Evolutionary conservation across 1,140 invertebrate genomes (phyloP), one percentile per base, ranked within the genome.

Genomic region (Akabosia matsudoensis): DNA sequence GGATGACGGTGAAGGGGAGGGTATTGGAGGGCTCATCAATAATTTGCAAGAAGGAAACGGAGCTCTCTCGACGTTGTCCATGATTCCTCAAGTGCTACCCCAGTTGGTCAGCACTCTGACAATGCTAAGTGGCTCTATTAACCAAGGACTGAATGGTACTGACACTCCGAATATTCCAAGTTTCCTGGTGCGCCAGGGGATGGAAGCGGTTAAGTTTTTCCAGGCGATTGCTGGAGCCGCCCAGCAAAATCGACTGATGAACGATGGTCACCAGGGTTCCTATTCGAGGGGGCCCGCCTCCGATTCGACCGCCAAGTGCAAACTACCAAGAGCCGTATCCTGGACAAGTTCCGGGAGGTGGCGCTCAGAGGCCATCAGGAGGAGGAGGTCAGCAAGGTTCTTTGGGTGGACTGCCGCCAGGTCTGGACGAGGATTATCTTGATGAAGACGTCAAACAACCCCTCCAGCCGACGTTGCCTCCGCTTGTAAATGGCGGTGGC

Each of bases 401-500:
- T n/a, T n/a, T n/a, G n/a, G n/a, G n/a, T n/a, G n/a, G n/a, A n/a
- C n/a, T n/a, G n/a, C n/a, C n/a, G n/a, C n/a, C n/a, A n/a, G n/a
- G n/a, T n/a, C 54, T 24, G 54, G n/a, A 4, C 61, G 24, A 28
- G 3, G 61, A 67, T n/a, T 67, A 67, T 30, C 24, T 31, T 4
- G 61, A 67, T 7, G 61, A 67, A 67, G 61, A 67, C 22, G 61
- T 67, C 28, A 67, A 67, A 30, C 61, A 67, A 67, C 28, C 22
- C 28, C 61, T 31, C 10, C 61, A 67, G n/a, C 61, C 61, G 30
- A 31, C 61, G 7, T 30, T 30, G 7, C 24, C 3, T 10, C 61
- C 61, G 7, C n/a, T 67, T 7, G 28, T 4, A 67, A 67, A 67
- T 24, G 54, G 54, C 7, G 54, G 24, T 3, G 10, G 54, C 37